Evolutionary conservation across 2,888 invertebrate genomes (phyloP).

Genomic region (Clunio marinus): DNA sequence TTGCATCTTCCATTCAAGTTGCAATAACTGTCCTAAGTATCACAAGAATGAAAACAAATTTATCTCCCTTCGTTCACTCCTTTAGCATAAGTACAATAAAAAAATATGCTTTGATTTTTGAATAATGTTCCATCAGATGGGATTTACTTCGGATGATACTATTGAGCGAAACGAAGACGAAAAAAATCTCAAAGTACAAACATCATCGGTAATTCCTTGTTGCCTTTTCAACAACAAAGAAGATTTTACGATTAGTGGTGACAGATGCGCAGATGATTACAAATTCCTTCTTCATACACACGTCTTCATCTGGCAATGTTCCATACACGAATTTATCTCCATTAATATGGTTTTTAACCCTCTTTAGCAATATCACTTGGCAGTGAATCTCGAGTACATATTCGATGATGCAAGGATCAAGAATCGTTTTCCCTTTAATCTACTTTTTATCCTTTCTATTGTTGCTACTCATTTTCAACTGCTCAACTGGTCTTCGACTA

Average conservation of each 20-base stretch:
- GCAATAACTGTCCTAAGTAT: neutral
- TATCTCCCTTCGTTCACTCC: neutral
- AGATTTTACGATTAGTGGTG: slow-evolving; percentile 26
- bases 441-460: slow-evolving; percentile 7
- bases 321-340: slow-evolving; percentile 18
- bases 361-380: neutral
- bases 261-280: slow-evolving; percentile 21
- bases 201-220: slow-evolving; percentile 23
- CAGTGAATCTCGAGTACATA: neutral
- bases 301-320: neutral
- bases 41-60: slow-evolving; percentile 34
- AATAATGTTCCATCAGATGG: slow-evolving; percentile 33
- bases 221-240: slow-evolving; percentile 13
- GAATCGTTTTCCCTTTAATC: slow-evolving; percentile 33
- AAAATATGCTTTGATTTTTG: slow-evolving; percentile 29
- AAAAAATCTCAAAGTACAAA: slow-evolving; percentile 18
- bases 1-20: too few species aligned
- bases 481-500: slow-evolving; percentile 9
- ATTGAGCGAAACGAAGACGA: slow-evolving; percentile 11
- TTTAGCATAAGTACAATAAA: neutral
- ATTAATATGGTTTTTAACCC: slow-evolving; percentile 38
- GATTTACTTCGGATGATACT: slow-evolving; percentile 16
- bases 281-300: neutral
- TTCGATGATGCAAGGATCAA: slow-evolving; percentile 26
- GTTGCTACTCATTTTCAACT: neutral